Evolutionary conservation across 2,888 invertebrate genomes (phyloP), one percentile per base, ranked within the genome.

Genomic region (Uropetala carovei): DNA sequence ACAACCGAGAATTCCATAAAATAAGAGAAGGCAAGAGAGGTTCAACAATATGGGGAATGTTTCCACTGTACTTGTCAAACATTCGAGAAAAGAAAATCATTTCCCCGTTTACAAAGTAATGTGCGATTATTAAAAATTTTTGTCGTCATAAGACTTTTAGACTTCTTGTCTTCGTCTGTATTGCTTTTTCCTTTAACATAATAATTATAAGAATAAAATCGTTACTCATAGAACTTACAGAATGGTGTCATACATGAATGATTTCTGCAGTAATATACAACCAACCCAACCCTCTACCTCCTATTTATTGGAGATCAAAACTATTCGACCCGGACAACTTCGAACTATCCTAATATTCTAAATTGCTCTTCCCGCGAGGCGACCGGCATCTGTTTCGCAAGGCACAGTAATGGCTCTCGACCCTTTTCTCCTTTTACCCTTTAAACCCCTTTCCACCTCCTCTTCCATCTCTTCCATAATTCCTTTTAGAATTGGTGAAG

Each of bases 351-450:
- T 75, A 75, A 75, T 75, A 75, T 89, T 68, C 64, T 43, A 89
- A 89, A 89, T 89, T 89, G 64, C 68, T 30, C 64, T 64, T 89
- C 30, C 64, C 64, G 13, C 85, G n/a, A 43, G 83, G 57, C 57
- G 83, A n/a, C 83, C 83, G 60, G 86, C 86, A 89, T 89, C 89
- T 89, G 89, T 89, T 89, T 89, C 89, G 89, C 60, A 30, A 10
- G 68, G 86, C 86, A 22, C 59, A 60, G 43, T 89, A 89, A 89
- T 89, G 89, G 64, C 86, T 68, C 68, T 64, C 9, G 64, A 30
- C 16, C 59, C 86, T 30, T 60, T 86, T 86, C 59, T 27, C 59
- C 86, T 59, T 82, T 86, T 86, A 30, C 27, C 86, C 86, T 60
- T 86, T 60, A 60, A 86, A 60, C 59, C 85, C 86, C 60, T 60